These are phyloP conservation scores for Lasiurus borealis DNA, from an alignment of 2,113 vertebrate genomes.

Conservation along the genomic window DNA sequence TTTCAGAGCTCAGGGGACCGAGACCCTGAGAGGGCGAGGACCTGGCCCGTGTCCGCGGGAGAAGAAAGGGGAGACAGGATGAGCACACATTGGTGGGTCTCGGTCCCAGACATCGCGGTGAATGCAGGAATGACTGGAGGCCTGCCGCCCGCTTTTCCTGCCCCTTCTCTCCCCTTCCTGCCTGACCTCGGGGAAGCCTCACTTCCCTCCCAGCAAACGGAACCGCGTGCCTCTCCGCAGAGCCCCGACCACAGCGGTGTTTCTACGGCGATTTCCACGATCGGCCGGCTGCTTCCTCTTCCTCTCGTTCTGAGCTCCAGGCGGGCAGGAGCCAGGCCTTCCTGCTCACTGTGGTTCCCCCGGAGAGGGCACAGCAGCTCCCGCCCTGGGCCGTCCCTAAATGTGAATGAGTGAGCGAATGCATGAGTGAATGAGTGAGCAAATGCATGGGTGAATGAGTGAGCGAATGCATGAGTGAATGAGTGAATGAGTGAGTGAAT, in stretches of 20 bases:
- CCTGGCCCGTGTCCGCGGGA: neutral
- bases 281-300: too few relatives aligned
- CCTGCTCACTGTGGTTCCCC: neutral
- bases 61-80: neutral
- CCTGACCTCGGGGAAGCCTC: neutral
- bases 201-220: neutral
- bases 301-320: neutral
- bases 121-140: neutral
- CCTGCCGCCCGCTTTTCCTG: fast-evolving
- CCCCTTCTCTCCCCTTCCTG: too few relatives aligned
- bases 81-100: neutral
- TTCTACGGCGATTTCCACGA: neutral
- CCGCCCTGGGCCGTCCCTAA: too few relatives aligned
- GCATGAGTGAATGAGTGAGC: too few relatives aligned
- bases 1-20: neutral
- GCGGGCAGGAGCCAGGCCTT: neutral
- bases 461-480: neutral
- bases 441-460: too few relatives aligned
- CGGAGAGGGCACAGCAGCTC: neutral
- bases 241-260: neutral
- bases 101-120: neutral
- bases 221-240: neutral
- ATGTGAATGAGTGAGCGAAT: neutral
- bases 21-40: neutral
- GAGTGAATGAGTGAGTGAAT: neutral